Evolutionary conservation across 2,113 vertebrate species (phyloP).

Genomic region (Amphiprion percula): DNA sequence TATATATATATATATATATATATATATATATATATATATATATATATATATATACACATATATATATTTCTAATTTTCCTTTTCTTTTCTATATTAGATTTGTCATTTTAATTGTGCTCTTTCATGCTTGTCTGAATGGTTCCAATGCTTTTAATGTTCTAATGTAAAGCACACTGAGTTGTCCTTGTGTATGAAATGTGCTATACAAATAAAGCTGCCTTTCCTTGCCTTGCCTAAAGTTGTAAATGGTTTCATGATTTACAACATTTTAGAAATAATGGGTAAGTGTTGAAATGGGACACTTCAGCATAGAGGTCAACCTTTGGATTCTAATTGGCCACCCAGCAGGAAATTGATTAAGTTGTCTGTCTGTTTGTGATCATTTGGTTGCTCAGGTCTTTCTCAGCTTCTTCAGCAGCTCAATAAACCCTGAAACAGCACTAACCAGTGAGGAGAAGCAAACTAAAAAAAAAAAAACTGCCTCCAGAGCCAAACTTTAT

Average conservation of each 20-base stretch:
- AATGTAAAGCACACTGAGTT: too few species aligned
- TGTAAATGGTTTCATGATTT: neutral
- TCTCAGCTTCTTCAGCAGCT: slow-evolving; percentile 38
- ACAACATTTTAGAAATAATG: neutral
- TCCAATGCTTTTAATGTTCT: too few species aligned
- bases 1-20: too few species aligned
- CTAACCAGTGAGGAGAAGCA: slow-evolving; percentile 6
- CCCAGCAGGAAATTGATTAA: neutral
- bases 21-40: too few species aligned
- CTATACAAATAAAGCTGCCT: too few species aligned
- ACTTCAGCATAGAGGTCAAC: neutral
- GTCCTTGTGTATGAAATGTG: too few species aligned
- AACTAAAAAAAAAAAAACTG: neutral
- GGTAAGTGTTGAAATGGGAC: neutral
- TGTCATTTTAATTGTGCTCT: too few species aligned
- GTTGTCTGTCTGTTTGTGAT: slow-evolving; percentile 15
- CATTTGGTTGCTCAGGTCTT: slow-evolving; percentile 11
- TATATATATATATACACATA: too few species aligned
- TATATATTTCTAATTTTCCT: too few species aligned
- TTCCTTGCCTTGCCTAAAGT: too few species aligned
- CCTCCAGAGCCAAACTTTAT: neutral
- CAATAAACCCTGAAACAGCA: slow-evolving; percentile 66
- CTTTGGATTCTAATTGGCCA: neutral
- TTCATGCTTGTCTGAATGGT: too few species aligned
- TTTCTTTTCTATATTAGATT: too few species aligned